phyloP scores from a whole-genome alignment of 2,888 invertebrate genomes.

The Tethea ocularis region DNA sequence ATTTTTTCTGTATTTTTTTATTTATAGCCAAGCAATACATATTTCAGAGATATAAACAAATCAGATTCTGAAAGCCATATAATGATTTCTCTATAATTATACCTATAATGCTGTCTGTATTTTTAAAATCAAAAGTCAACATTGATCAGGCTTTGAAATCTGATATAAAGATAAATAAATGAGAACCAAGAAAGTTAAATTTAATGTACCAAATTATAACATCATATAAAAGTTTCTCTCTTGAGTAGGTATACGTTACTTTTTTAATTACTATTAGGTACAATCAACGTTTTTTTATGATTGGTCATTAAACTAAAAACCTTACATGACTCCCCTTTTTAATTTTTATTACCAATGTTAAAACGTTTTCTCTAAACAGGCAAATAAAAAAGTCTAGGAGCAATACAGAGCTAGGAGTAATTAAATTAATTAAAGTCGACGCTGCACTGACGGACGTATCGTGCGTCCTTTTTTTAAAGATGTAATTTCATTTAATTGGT shows the following conservation, averaged over 20 bases:
- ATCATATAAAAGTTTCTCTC: neutral
- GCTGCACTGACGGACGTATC: conserved; percentile 41
- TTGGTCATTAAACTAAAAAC: neutral
- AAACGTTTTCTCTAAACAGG: conserved; percentile 28
- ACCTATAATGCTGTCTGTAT: no score
- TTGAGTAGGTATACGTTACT: neutral
- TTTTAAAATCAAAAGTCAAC: no score
- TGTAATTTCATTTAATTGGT: conserved; percentile 48
- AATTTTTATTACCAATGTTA: conserved; percentile 34
- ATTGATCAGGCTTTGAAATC: no score
- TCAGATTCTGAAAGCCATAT: no score
- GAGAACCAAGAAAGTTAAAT: no score
- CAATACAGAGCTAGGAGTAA: conserved; percentile 38
- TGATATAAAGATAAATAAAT: no score
- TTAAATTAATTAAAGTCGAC: conserved; percentile 64
- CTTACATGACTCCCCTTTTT: conserved; percentile 28
- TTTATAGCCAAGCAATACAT: no score
- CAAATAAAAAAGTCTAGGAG: conserved; percentile 29
- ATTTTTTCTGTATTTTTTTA: neutral
- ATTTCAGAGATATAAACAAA: no score
- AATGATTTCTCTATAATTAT: no score
- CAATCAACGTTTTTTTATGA: neutral
- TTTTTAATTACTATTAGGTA: neutral
- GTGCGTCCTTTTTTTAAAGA: conserved; percentile 51
- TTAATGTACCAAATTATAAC: neutral